Conservation (phyloP, 2,113 vertebrate species). For the Anthoscopus minutus region DNA sequence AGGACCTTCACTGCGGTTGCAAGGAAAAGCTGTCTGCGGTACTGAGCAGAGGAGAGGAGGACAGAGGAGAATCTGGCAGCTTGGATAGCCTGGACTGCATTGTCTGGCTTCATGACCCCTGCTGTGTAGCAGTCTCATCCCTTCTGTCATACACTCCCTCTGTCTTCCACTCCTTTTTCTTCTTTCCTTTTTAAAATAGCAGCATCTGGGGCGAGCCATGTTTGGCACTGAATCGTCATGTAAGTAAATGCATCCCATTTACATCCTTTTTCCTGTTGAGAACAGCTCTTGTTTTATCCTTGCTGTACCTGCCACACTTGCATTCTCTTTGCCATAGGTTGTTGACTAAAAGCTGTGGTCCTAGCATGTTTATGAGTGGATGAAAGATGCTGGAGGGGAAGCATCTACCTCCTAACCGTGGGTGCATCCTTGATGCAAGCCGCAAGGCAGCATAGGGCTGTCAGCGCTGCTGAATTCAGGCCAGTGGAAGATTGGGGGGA, state of each 20-base stretch:
- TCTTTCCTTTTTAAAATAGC: constrained; percentile 73
- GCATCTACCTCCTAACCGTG: background rate
- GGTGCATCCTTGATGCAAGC: constrained; percentile 34
- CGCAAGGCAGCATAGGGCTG: background rate
- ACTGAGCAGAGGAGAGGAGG: constrained; percentile 69
- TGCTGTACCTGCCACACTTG: background rate
- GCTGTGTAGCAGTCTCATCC: constrained; percentile 88
- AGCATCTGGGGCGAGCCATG: constrained; percentile 92
- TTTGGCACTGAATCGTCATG: constrained; percentile 98
- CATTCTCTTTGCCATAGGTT: constrained; percentile 27
- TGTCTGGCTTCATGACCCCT: constrained; percentile 92
- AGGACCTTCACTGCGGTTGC: constrained; percentile 56
- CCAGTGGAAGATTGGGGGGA: background rate
- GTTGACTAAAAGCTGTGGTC: background rate
- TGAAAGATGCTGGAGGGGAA: background rate
- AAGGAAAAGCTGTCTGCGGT: constrained; percentile 57
- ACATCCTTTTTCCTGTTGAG: constrained; percentile 42
- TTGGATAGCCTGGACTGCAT: constrained; percentile 83
- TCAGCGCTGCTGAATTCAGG: constrained; percentile 51
- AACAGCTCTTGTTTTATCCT: constrained; percentile 22
- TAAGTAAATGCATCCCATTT: constrained; percentile 83
- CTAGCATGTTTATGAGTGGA: constrained; percentile 2
- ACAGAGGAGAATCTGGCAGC: constrained; percentile 80
- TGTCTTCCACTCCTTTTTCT: constrained; percentile 38
- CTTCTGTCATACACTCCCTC: constrained; percentile 65